Evolutionary conservation across 2,797 vertebrate species (phyloP).

Genomic region (Chelmon rostratus): DNA sequence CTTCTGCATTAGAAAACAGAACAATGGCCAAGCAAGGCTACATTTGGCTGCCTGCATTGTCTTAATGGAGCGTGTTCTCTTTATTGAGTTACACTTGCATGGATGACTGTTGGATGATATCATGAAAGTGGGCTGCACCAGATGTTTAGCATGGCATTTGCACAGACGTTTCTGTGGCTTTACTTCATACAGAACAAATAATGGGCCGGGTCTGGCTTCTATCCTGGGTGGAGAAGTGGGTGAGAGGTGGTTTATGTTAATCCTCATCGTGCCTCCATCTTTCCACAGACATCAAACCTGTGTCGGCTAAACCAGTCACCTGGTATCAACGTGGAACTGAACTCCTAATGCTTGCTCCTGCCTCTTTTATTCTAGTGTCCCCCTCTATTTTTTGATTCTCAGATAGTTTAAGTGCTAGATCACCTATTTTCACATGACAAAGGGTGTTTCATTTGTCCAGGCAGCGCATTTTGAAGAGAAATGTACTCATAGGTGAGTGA

Average conservation of each 20-base stretch:
- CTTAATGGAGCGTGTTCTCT: constrained; percentile 20
- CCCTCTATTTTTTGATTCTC: constrained; percentile 1
- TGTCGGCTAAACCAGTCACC: background rate
- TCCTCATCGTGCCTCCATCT: constrained; percentile 1
- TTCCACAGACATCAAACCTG: constrained; percentile 28
- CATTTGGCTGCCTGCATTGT: constrained; percentile 19
- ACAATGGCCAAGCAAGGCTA: no score
- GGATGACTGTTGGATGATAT: constrained; percentile 61
- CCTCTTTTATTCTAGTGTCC: background rate
- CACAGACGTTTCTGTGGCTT: constrained; percentile 62
- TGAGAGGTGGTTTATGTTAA: constrained; percentile 39
- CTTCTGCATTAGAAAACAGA: no score
- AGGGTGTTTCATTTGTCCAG: constrained; percentile 56
- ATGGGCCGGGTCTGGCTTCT: constrained; percentile 54
- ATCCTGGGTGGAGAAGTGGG: constrained; percentile 34
- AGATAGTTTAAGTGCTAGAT: constrained; percentile 1
- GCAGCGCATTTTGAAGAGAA: background rate
- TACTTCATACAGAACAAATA: constrained; percentile 64
- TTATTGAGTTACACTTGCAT: constrained; percentile 33
- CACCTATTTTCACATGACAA: constrained; percentile 24
- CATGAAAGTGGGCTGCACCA: constrained; percentile 41
- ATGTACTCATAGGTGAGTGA: constrained; percentile 6
- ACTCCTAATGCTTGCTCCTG: background rate
- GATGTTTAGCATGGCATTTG: constrained; percentile 65
- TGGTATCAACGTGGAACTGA: constrained; percentile 6